These are phyloP conservation scores for Gadopsis marmoratus DNA, from an alignment of 2,797 vertebrate genomes.

Conservation along the genomic window DNA sequence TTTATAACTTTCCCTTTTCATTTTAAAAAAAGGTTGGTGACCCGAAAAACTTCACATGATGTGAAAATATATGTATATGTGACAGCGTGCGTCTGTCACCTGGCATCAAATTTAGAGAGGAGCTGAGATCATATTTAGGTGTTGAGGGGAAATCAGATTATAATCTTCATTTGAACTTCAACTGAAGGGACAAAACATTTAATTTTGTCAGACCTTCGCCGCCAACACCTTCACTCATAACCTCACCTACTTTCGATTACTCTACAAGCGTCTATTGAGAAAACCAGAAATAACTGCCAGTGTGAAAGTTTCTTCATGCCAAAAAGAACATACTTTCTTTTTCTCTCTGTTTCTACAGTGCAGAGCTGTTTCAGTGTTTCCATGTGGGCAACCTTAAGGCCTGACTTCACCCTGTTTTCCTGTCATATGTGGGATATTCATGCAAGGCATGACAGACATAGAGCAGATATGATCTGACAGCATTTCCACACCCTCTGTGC, in stretches of 20 bases:
- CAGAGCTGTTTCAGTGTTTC: conserved; percentile 46
- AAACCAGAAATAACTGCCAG: conserved; percentile 47
- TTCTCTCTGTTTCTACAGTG: conserved; percentile 20
- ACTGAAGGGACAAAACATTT: conserved; percentile 1
- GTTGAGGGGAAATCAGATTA: conserved; percentile 15
- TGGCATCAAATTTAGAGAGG: not conserved
- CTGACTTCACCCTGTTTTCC: conserved; percentile 59
- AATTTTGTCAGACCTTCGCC: not conserved
- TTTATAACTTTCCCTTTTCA: conserved; percentile 46
- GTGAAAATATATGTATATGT: not conserved
- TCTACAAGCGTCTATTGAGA: not conserved
- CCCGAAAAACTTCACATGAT: not conserved
- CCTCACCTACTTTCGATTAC: conserved; percentile 42
- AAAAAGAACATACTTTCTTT: conserved; percentile 33
- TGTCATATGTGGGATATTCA: conserved; percentile 64
- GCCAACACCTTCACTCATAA: conserved; percentile 28
- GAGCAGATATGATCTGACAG: conserved; percentile 70
- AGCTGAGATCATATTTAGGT: conserved; percentile 22
- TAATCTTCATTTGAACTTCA: conserved; percentile 15
- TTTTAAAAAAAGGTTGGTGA: not conserved
- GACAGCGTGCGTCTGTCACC: not conserved
- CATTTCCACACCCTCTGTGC: conserved; percentile 51
- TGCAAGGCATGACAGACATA: conserved; percentile 42
- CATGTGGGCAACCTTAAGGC: conserved; percentile 64
- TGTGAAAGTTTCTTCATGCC: conserved; percentile 17